Percentiles rank a stretch among this genome's conserved stretches.
Evolutionary conservation across 2,888 invertebrate genomes (phyloP).

Genomic region (Drosophila niveifrons): DNA sequence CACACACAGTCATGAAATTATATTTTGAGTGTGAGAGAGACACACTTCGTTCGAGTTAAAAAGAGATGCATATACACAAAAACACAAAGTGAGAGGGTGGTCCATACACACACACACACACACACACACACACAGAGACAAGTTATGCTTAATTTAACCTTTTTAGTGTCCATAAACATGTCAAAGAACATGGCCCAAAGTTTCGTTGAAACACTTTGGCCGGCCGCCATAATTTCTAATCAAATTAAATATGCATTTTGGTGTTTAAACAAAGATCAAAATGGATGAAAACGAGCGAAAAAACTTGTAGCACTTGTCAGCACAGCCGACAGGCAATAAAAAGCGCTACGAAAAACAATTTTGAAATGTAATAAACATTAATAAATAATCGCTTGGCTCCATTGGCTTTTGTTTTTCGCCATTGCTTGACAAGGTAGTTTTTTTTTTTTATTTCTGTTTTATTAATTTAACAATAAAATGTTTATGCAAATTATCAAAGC

Average conservation of each 20-base stretch:
- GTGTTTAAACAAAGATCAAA: slow-evolving; percentile 19
- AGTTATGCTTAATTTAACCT: slow-evolving; percentile 12
- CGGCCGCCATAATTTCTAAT: slow-evolving; percentile 74
- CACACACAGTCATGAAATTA: background rate
- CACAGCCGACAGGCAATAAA: slow-evolving; percentile 75
- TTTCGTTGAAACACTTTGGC: slow-evolving; percentile 42
- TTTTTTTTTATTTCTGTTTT: slow-evolving; percentile 73
- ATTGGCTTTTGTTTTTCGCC: slow-evolving; percentile 35
- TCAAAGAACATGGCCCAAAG: slow-evolving; percentile 3
- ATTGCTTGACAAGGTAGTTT: slow-evolving; percentile 52
- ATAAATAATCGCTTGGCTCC: slow-evolving; percentile 60
- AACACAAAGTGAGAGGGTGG: background rate
- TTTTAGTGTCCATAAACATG: slow-evolving; percentile 37
- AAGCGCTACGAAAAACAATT: slow-evolving; percentile 56
- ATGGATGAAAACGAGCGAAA: slow-evolving; percentile 68
- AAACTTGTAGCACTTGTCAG: slow-evolving; percentile 80
- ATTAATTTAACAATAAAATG: slow-evolving; percentile 81
- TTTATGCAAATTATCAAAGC: slow-evolving; percentile 72
- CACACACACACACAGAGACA: background rate
- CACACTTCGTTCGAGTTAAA: background rate
- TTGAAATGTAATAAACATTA: slow-evolving; percentile 74
- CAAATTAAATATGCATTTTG: slow-evolving; percentile 72
- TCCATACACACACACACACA: background rate
- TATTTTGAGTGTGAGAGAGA: background rate
- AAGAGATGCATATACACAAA: background rate